Base-by-base conservation (phyloP, 2,888 invertebrate species). In the Cryptus armator region DNA sequence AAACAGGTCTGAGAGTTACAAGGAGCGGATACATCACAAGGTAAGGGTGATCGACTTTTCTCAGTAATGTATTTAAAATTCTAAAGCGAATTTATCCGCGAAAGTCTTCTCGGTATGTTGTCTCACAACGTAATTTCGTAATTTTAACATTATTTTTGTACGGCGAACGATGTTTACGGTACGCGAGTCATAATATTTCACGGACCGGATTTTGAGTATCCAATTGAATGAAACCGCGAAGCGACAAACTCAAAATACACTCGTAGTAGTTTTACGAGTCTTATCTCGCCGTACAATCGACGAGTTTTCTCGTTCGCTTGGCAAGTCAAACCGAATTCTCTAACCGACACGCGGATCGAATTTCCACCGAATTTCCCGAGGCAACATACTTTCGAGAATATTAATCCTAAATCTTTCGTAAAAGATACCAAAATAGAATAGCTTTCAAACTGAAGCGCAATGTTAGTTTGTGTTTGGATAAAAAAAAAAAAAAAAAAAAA, bases 1-100 rank as follows among this genome's bases (percentile, higher is more conserved):
- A 89, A 96, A 96, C 92, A 95, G 97, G 88, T 97, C 97, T 86
- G 97, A 97, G 93, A 97, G 97, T 92, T 96, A 96, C 93, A 96
- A 96, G 93, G 96, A 96, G 92, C 95, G 96, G 89, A 95, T 96
- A 90, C 95, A 94, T 90, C 93, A 94, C 88, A 94, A 94, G 94
- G 94, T 95, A 88, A 94, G 81, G 81, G 6, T 37, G 6, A 85
- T 79, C 12, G 32, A 32, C 29, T 62, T 62, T 32, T 62, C 32
- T 62, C 10, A n/a, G 29, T 14, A 12, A 56, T 24, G 56, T 56
- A 19, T 56, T 51, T 56, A 24, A 48, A 12, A 12, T 48, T 51
- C 51, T 14, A 12, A 10, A 16, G 16, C n/a, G n/a, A 56, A 56
- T 56, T 56, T 56, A 9, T 2, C 56, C 56, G 3, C 14, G 56